These are phyloP conservation scores for Coremacera marginata DNA, from an alignment of 2,888 invertebrate species.

Conservation along the genomic window DNA sequence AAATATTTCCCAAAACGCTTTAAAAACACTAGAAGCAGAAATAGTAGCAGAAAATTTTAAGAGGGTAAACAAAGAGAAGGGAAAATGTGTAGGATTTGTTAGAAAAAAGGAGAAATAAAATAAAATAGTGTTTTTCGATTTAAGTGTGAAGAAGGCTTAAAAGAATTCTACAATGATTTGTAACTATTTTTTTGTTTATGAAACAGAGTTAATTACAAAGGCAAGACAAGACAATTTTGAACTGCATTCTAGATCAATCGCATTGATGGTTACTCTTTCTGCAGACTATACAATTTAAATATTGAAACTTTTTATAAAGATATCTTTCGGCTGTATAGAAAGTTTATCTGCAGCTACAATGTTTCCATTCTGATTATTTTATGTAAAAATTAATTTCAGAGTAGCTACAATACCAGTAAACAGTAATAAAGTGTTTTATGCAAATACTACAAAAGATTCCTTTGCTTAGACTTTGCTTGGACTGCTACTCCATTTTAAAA, in stretches of 20 bases:
- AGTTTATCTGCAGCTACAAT: too few relatives aligned
- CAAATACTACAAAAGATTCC: too few relatives aligned
- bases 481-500: too few relatives aligned
- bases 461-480: too few relatives aligned
- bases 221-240: not conserved
- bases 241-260: not conserved
- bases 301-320: too few relatives aligned
- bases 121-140: not conserved
- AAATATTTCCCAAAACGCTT: conserved; percentile 11
- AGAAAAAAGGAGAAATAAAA: not conserved
- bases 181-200: not conserved
- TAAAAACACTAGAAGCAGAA: not conserved
- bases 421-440: too few relatives aligned
- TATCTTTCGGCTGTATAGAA: too few relatives aligned
- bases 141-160: conserved; percentile 16
- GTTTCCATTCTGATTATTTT: too few relatives aligned
- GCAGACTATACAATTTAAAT: too few relatives aligned
- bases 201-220: not conserved
- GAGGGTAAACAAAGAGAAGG: not conserved
- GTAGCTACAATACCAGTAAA: too few relatives aligned
- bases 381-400: too few relatives aligned
- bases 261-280: too few relatives aligned
- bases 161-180: not conserved
- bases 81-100: conserved; percentile 15
- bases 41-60: not conserved